These are phyloP conservation scores for Argyrosomus japonicus DNA, from an alignment of 2,113 vertebrate genomes.

Conservation along the genomic window DNA sequence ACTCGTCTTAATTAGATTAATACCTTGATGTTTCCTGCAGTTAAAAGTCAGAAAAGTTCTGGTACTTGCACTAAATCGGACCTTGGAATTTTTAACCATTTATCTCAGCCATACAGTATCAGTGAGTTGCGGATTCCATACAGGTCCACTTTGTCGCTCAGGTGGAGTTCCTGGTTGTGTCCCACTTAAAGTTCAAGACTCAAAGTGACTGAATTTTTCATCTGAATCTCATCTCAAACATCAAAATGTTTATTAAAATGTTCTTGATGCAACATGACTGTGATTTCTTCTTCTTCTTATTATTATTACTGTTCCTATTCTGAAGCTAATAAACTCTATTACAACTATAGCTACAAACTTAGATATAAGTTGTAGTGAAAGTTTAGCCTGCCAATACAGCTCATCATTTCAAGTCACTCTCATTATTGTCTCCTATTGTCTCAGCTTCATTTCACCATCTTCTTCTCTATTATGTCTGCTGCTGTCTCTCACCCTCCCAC, in stretches of 20 bases:
- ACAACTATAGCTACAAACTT: neutral
- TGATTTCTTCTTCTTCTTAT: neutral
- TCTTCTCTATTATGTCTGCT: constrained; percentile 38
- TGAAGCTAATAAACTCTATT: neutral
- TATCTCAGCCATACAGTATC: no score
- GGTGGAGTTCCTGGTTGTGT: no score
- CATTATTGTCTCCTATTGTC: constrained; percentile 52
- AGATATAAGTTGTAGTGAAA: constrained; percentile 2
- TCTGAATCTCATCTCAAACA: neutral
- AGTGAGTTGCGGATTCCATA: no score
- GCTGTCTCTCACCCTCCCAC: constrained; percentile 67
- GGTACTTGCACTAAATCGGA: no score
- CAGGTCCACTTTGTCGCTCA: no score
- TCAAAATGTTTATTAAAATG: neutral
- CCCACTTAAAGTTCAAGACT: no score
- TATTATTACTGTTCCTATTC: neutral
- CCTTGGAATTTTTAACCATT: no score
- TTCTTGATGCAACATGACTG: neutral
- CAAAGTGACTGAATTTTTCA: neutral
- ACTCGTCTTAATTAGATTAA: no score
- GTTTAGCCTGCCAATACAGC: constrained; percentile 21
- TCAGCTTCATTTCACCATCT: constrained; percentile 43
- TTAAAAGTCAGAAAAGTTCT: no score
- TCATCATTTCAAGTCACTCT: constrained; percentile 39
- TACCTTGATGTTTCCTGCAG: no score